These are phyloP conservation scores for Ictidomys tridecemlineatus DNA, from an alignment of 2,113 vertebrate species.

Conservation along the genomic window DNA sequence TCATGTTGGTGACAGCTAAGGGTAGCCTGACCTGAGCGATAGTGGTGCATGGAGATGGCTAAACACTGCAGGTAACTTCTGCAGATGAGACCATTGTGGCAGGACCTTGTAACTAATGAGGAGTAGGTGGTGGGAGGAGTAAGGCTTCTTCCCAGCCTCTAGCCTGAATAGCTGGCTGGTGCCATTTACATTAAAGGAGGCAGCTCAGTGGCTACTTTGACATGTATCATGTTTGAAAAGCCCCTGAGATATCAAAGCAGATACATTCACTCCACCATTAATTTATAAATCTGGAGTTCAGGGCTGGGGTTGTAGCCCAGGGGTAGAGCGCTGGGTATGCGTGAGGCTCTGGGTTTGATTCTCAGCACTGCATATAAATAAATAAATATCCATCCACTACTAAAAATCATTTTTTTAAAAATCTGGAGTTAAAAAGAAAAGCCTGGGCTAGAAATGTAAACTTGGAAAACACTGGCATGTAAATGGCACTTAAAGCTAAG, in stretches of 20 bases:
- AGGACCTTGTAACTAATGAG: background rate
- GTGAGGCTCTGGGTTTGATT: too few species aligned
- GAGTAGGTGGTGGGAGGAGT: too few species aligned
- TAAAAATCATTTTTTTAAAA: too few species aligned
- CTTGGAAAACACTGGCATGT: background rate
- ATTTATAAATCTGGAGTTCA: background rate
- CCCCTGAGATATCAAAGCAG: background rate
- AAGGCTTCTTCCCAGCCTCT: background rate
- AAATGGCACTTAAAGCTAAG: background rate
- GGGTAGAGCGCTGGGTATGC: too few species aligned
- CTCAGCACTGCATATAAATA: too few species aligned
- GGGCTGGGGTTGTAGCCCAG: too few species aligned
- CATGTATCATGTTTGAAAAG: background rate
- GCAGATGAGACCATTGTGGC: background rate
- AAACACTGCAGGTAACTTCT: background rate
- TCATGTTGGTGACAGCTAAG: background rate
- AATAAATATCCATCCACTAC: too few species aligned
- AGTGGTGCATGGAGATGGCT: background rate
- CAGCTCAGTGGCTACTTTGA: background rate
- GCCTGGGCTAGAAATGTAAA: background rate
- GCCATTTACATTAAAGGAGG: background rate
- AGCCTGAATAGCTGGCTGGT: background rate
- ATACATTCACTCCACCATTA: background rate
- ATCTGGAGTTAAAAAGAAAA: constrained; percentile 37
- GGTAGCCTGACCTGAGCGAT: background rate